Conservation (phyloP, 2,113 vertebrate species). For the Megaceryle maxima region DNA sequence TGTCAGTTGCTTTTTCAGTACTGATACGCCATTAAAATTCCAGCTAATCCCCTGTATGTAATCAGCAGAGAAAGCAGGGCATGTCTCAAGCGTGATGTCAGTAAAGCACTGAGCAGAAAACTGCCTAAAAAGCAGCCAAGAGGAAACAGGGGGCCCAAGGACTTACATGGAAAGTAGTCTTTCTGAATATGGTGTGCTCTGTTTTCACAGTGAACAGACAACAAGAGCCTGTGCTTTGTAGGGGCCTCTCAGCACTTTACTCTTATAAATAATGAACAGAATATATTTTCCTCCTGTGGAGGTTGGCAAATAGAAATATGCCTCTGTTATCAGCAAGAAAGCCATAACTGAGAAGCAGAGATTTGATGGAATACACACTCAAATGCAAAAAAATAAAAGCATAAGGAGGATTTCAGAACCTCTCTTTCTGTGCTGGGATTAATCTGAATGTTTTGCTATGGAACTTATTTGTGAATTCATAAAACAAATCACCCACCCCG, state of each 20-base stretch:
- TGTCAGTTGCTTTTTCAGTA: neutral
- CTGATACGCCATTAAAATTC: neutral
- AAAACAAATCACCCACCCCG: neutral
- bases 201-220: neutral
- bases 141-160: neutral
- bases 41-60: neutral
- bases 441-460: neutral
- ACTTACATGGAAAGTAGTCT: neutral
- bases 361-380: constrained; percentile 11
- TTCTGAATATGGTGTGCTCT: neutral
- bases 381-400: constrained; percentile 26
- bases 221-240: neutral
- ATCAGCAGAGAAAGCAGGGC: constrained; percentile 40
- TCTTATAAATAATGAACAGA: constrained; percentile 61
- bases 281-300: constrained; percentile 25
- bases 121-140: neutral
- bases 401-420: neutral
- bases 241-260: constrained; percentile 20
- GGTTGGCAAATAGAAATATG: constrained; percentile 6
- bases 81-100: constrained; percentile 27
- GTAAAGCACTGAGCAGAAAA: constrained; percentile 13
- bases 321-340: constrained; percentile 24
- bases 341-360: constrained; percentile 16
- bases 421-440: neutral
- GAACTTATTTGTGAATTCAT: neutral